Percentiles rank a stretch among this genome's conserved stretches.
Conservation (phyloP, 2,888 invertebrate genomes). For the Eristalis pertinax region DNA sequence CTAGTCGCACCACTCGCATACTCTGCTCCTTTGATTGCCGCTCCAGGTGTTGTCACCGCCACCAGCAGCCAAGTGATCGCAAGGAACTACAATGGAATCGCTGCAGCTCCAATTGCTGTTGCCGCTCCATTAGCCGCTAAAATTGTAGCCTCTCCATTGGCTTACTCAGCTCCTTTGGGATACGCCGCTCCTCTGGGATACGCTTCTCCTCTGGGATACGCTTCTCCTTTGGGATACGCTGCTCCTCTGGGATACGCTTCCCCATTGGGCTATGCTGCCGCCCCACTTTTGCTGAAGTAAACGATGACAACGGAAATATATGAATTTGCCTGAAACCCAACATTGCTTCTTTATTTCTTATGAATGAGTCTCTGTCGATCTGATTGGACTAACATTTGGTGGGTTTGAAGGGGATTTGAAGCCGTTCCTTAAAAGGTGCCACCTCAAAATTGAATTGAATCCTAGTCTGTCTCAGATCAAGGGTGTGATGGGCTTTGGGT, state of each 20-base stretch:
- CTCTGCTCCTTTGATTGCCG: conserved; percentile 53
- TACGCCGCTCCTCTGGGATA: not conserved
- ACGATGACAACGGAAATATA: not conserved
- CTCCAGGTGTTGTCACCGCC: conserved; percentile 75
- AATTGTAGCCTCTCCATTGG: conserved; percentile 35
- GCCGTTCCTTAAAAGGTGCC: no score
- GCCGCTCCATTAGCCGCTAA: conserved; percentile 38
- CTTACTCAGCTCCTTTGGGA: conserved; percentile 6
- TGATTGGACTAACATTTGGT: no score
- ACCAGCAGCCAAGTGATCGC: conserved; percentile 78
- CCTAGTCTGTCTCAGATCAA: no score
- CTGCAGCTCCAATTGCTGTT: conserved; percentile 79
- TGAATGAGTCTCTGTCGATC: not conserved
- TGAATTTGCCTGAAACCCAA: not conserved
- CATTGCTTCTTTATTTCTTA: not conserved
- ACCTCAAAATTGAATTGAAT: no score
- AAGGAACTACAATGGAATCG: conserved; percentile 77
- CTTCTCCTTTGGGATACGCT: conserved; percentile 7
- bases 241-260: not conserved
- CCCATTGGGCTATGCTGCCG: not conserved
- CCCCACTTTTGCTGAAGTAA: conserved; percentile 9
- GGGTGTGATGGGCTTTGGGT: no score
- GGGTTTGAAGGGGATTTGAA: no score
- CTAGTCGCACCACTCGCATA: conserved; percentile 74
- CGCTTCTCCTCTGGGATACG: conserved; percentile 12